Percentiles rank a stretch among this genome's conserved stretches.
These are phyloP conservation scores for Telenomus remus DNA, from an alignment of 1,140 invertebrate species.

Conservation along the genomic window DNA sequence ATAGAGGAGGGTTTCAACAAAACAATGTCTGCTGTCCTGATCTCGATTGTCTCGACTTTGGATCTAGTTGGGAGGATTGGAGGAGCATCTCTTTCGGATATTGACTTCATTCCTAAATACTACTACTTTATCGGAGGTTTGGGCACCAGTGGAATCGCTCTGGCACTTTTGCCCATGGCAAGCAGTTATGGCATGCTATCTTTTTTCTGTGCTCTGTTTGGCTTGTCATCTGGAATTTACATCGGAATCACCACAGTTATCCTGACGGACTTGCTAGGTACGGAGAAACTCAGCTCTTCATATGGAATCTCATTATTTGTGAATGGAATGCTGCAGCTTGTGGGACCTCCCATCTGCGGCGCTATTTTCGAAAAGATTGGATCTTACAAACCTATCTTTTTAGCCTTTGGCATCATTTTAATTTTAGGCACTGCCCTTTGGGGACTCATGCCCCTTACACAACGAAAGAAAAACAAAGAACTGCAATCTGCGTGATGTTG, in stretches of 20 bases:
- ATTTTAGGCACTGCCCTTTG: constrained; percentile 83
- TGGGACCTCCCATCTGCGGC: constrained; percentile 87
- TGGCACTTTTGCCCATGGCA: constrained; percentile 82
- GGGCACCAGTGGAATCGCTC: constrained; percentile 83
- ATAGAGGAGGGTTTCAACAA: constrained; percentile 80
- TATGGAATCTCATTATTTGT: constrained; percentile 90
- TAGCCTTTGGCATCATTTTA: constrained; percentile 82
- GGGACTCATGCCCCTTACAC: constrained; percentile 83
- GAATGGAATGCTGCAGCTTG: constrained; percentile 87
- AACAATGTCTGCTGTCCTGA: constrained; percentile 80
- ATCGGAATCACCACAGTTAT: constrained; percentile 89
- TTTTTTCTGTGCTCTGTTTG: constrained; percentile 84
- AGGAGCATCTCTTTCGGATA: constrained; percentile 86
- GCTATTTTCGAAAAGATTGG: constrained; percentile 79
- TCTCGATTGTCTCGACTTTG: constrained; percentile 86
- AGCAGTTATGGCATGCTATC: constrained; percentile 77
- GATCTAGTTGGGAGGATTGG: constrained; percentile 88
- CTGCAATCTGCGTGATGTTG: constrained; percentile 72
- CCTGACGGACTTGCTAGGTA: constrained; percentile 89
- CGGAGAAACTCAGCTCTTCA: constrained; percentile 86
- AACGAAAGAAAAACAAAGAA: constrained; percentile 60
- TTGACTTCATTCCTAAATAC: constrained; percentile 83
- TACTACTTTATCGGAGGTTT: constrained; percentile 87
- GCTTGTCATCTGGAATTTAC: constrained; percentile 87
- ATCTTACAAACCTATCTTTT: constrained; percentile 82